Conservation (phyloP, 2,113 vertebrate species). For the Galemys pyrenaicus region DNA sequence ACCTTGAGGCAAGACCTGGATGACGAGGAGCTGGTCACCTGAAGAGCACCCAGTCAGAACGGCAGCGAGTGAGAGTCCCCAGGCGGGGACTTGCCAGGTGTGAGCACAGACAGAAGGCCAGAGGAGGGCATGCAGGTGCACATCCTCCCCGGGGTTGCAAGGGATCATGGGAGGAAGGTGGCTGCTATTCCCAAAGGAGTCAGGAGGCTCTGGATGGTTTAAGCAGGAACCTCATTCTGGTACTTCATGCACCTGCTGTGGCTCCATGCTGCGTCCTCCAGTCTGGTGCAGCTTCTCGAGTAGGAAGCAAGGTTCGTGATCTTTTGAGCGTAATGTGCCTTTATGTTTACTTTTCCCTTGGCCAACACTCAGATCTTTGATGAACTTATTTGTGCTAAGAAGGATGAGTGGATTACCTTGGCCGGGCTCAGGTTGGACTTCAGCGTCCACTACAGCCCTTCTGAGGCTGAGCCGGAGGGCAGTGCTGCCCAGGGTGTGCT, state of each 20-base stretch:
- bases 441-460: not conserved
- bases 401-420: not conserved
- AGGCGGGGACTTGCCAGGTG: too few relatives aligned
- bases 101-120: not conserved
- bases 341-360: not conserved
- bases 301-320: not conserved
- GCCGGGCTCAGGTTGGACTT: not conserved
- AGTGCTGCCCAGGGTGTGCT: not conserved
- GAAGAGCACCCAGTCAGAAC: not conserved
- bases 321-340: not conserved
- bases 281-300: not conserved
- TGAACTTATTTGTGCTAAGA: not conserved
- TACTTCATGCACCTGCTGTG: not conserved
- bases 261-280: not conserved
- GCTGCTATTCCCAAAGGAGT: not conserved
- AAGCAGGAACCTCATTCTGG: not conserved
- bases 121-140: not conserved
- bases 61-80: too few relatives aligned
- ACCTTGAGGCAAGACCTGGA: not conserved
- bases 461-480: not conserved
- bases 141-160: too few relatives aligned
- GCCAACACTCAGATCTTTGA: not conserved
- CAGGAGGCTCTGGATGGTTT: not conserved
- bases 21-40: not conserved
- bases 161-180: not conserved